phyloP scores from a whole-genome alignment of 2,888 invertebrate species.

The Cantharis flavilabris region DNA sequence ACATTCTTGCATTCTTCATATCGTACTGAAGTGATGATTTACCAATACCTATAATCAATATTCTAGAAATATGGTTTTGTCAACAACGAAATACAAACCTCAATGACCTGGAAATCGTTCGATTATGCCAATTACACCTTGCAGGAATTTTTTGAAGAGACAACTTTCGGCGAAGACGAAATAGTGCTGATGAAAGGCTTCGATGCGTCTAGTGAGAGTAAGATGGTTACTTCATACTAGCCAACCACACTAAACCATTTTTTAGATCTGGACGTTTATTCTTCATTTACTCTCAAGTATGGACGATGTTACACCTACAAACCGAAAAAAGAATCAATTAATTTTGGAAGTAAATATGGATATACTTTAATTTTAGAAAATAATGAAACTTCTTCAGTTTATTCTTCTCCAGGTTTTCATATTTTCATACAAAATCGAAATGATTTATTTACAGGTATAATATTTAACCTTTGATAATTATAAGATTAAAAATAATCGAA shows the following conservation, averaged over 20 bases:
- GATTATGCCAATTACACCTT: slow-evolving; percentile 61
- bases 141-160: slow-evolving; percentile 63
- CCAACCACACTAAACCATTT: neutral
- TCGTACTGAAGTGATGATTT: neutral
- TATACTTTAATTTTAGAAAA: slow-evolving; percentile 65
- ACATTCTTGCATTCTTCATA: neutral
- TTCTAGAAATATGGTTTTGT: slow-evolving; percentile 59
- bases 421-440: slow-evolving; percentile 63
- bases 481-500: too few relatives aligned
- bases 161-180: slow-evolving; percentile 62
- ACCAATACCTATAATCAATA: neutral
- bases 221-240: neutral
- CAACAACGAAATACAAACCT: slow-evolving; percentile 49
- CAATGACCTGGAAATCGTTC: slow-evolving; percentile 62
- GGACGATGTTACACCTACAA: slow-evolving; percentile 67
- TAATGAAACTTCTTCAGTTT: slow-evolving; percentile 31
- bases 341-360: slow-evolving; percentile 58
- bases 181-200: slow-evolving; percentile 55
- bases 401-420: slow-evolving; percentile 59
- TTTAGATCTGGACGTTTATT: slow-evolving; percentile 57
- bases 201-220: slow-evolving; percentile 57
- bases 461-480: too few relatives aligned
- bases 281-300: slow-evolving; percentile 58
- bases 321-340: slow-evolving; percentile 55
- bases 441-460: slow-evolving; percentile 57